A percentile compares a stretch with the other conserved stretches of the same genome.
These are phyloP conservation scores for Cololabis saira DNA, from an alignment of 2,113 vertebrate genomes.

Conservation along the genomic window DNA sequence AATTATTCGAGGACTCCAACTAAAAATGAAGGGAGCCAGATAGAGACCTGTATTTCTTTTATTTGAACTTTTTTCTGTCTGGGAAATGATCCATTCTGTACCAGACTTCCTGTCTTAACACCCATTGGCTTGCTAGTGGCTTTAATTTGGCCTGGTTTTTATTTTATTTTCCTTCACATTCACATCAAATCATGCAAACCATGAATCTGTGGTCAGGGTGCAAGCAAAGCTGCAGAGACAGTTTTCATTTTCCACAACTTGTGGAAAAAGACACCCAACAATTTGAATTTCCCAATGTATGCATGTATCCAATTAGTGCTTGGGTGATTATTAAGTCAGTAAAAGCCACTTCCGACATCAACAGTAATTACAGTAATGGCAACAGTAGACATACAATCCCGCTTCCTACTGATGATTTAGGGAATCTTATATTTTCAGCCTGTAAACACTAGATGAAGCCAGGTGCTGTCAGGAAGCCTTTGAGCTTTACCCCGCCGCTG, in stretches of 20 bases:
- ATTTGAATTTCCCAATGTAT: not conserved
- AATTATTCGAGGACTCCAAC: no score
- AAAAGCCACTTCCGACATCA: conserved; percentile 29
- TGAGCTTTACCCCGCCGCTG: conserved; percentile 60
- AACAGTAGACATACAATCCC: conserved; percentile 37
- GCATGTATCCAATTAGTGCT: conserved; percentile 13
- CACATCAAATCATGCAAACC: no score
- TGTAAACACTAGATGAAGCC: conserved; percentile 44
- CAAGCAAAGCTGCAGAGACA: not conserved
- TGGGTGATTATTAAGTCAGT: conserved; percentile 37
- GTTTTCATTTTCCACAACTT: conserved; percentile 1
- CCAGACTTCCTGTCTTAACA: no score
- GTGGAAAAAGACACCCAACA: not conserved
- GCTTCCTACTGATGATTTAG: conserved; percentile 41
- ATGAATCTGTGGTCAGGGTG: not conserved
- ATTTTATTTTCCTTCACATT: no score
- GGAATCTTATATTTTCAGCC: conserved; percentile 46
- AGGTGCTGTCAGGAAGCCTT: conserved; percentile 46
- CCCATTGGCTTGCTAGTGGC: no score
- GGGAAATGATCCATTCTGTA: no score
- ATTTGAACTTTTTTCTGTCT: no score
- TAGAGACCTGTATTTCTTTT: no score
- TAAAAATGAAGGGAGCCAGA: no score
- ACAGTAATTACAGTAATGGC: conserved; percentile 48
- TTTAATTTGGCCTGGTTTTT: no score